These are phyloP conservation scores for Philonicus albiceps DNA, from an alignment of 2,888 invertebrate species.

Conservation along the genomic window DNA sequence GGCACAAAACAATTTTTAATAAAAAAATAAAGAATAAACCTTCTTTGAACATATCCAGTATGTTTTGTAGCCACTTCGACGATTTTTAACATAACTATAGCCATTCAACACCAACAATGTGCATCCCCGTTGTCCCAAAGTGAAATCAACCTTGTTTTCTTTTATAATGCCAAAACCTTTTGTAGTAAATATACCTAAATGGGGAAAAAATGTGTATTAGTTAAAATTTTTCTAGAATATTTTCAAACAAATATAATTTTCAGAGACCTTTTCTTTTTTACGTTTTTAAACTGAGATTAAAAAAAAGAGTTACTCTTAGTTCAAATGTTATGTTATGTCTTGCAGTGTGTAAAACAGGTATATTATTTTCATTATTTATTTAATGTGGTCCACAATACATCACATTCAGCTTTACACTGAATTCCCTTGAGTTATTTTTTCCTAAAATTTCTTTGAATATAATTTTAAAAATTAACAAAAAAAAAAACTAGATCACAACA, in stretches of 20 bases:
- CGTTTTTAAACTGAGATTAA: neutral
- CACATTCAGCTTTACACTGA: neutral
- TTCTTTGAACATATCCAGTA: conserved; percentile 64
- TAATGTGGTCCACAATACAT: neutral
- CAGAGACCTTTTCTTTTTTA: neutral
- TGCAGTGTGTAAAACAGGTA: neutral
- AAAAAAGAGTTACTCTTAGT: neutral
- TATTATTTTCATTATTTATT: neutral
- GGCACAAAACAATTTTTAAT: neutral
- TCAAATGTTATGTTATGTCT: neutral
- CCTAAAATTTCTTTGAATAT: too few species aligned
- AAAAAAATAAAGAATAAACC: conserved; percentile 52
- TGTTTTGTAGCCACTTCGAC: conserved; percentile 60
- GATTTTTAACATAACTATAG: conserved; percentile 61
- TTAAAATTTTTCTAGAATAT: neutral
- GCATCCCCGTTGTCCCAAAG: conserved; percentile 60
- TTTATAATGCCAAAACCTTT: neutral
- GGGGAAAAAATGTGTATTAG: neutral
- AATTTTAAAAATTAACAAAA: too few species aligned
- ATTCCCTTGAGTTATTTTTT: too few species aligned
- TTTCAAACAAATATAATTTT: neutral
- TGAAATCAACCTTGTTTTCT: conserved; percentile 49
- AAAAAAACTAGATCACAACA: neutral
- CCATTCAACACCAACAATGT: conserved; percentile 58
- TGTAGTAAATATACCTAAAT: neutral